A percentile compares a stretch with the other conserved stretches of the same genome.
These are phyloP conservation scores for Pristionchus japonicus DNA, from an alignment of 2,888 invertebrate species.

Conservation along the genomic window DNA sequence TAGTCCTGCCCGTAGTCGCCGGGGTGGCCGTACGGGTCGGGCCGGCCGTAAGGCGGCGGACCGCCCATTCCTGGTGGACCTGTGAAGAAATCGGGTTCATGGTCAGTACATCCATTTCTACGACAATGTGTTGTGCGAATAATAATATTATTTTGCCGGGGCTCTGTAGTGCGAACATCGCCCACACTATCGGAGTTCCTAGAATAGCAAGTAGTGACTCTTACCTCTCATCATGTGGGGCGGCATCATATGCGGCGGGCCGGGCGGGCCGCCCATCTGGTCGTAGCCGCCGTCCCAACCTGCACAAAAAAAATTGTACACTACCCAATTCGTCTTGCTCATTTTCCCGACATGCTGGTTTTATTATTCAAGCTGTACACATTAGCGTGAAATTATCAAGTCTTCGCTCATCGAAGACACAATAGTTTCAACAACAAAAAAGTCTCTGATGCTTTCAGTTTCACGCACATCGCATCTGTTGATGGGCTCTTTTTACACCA, in stretches of 20 bases:
- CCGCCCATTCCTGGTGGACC: not conserved
- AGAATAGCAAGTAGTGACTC: no score
- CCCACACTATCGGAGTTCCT: no score
- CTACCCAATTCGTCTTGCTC: not conserved
- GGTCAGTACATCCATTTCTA: no score
- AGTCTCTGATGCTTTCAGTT: not conserved
- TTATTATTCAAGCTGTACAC: not conserved
- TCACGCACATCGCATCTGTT: not conserved
- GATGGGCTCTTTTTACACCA: not conserved
- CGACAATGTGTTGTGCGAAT: no score
- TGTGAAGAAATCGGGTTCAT: not conserved
- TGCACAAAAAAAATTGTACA: not conserved
- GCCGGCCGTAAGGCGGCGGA: not conserved
- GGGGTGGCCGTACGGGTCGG: not conserved
- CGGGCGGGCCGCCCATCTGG: not conserved
- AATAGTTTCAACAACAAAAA: not conserved
- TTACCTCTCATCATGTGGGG: constrained; percentile 12
- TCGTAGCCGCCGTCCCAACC: constrained; percentile 20
- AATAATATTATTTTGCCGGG: no score
- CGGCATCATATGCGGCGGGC: not conserved
- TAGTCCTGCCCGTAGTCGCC: not conserved
- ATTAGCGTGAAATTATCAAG: not conserved
- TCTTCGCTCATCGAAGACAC: not conserved
- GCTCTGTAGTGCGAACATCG: no score
- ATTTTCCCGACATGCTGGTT: not conserved